These are phyloP conservation scores for Perodicticus potto DNA, from an alignment of 2,797 vertebrate species.

Conservation along the genomic window DNA sequence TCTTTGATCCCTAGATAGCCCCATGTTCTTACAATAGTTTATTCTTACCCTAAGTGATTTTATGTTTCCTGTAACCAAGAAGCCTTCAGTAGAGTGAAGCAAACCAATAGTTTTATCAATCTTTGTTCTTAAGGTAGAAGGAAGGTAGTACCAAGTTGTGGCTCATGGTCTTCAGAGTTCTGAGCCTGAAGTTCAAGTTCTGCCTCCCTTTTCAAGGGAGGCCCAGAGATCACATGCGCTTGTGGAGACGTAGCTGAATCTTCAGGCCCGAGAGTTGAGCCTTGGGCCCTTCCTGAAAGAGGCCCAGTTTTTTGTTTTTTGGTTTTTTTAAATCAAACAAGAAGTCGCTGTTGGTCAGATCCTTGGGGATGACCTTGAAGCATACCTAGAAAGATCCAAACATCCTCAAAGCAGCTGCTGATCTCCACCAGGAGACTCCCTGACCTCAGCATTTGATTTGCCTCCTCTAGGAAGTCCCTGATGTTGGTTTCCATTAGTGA, in stretches of 20 bases:
- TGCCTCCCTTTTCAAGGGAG: not conserved
- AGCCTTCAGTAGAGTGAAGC: not conserved
- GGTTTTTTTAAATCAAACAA: slow-evolving; percentile 83
- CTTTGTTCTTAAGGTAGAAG: not conserved
- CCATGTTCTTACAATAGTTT: not conserved
- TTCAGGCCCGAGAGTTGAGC: slow-evolving; percentile 74
- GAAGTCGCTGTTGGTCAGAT: slow-evolving; percentile 85
- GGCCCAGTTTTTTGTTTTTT: slow-evolving; percentile 83
- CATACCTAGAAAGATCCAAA: slow-evolving; percentile 91
- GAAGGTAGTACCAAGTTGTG: not conserved
- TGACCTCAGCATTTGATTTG: slow-evolving; percentile 93
- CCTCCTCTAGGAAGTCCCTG: slow-evolving; percentile 94
- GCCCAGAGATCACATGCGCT: slow-evolving; percentile 81
- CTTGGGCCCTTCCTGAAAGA: slow-evolving; percentile 73
- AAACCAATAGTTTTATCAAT: not conserved
- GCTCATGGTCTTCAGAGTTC: slow-evolving; percentile 54
- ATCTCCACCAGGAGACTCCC: slow-evolving; percentile 96
- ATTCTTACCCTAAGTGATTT: slow-evolving; percentile 25
- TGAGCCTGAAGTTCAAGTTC: not conserved
- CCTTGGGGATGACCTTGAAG: slow-evolving; percentile 92
- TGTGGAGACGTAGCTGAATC: slow-evolving; percentile 86
- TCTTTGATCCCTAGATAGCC: not conserved
- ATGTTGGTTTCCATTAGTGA: slow-evolving; percentile 98
- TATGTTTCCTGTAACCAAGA: slow-evolving; percentile 32
- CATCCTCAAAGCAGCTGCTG: slow-evolving; percentile 94